A percentile compares a stretch with the other conserved stretches of the same genome.
These are phyloP conservation scores for Ectemnius continuus DNA, from an alignment of 2,888 invertebrate species.

Conservation along the genomic window DNA sequence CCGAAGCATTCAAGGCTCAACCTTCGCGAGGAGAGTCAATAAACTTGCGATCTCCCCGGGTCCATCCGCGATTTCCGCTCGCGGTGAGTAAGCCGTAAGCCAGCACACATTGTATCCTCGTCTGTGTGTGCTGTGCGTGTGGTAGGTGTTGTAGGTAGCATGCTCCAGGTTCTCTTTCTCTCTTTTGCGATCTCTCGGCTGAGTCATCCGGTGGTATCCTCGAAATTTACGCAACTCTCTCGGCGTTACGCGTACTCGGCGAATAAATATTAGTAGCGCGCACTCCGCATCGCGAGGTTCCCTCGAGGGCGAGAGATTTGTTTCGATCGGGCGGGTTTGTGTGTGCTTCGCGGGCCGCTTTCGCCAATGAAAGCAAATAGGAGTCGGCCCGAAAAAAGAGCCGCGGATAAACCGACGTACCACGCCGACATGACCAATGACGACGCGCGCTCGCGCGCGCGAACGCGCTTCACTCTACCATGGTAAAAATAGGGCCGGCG, in stretches of 20 bases:
- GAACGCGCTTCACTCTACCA: not conserved
- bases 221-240: constrained; percentile 27
- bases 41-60: constrained; percentile 38
- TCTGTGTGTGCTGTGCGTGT: constrained; percentile 17
- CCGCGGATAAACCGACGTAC: not conserved
- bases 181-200: constrained; percentile 9
- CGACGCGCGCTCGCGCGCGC: not conserved
- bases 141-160: too few relatives aligned
- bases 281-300: not conserved
- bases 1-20: constrained; percentile 5
- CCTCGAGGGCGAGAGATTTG: not conserved
- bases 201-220: not conserved
- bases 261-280: constrained; percentile 25
- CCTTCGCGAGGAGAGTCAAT: constrained; percentile 31
- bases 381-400: not conserved
- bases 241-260: not conserved
- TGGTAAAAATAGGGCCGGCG: not conserved
- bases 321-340: not conserved
- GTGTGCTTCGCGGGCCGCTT: too few relatives aligned
- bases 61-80: constrained; percentile 36
- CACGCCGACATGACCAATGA: not conserved
- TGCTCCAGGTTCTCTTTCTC: too few relatives aligned
- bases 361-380: constrained; percentile 3
- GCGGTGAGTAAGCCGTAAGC: constrained; percentile 13
- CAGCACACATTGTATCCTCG: constrained; percentile 7